Base-by-base conservation (phyloP, 2,797 vertebrate species). In the Bradypus variegatus region DNA sequence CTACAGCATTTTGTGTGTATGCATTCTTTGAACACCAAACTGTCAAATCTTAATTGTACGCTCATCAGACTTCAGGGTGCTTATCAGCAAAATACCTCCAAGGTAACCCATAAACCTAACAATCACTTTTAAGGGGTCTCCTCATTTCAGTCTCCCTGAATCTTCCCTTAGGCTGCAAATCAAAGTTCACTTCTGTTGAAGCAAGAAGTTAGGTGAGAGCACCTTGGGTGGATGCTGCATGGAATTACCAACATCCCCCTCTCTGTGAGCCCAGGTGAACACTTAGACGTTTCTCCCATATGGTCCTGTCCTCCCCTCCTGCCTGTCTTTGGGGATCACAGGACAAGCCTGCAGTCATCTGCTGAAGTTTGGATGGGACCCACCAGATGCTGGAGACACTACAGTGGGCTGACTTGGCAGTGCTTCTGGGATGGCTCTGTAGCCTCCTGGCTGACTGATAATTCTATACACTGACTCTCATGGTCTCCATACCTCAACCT, bases 401-500 rank as follows among this genome's bases (percentile, higher is more conserved):
- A 6, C 45, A 38, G 1, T 48, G 55, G 50, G 82, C 72, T 86
- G 25, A 14, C 8, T 36, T 86, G 91, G 91, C 88, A 86, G 29
- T 13, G 72, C 82, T 72, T 23, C 62, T 31, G 1, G 55, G 53
- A 36, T 3, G 41, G 62, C 36, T 87, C n/a, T 0, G 84, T 33
- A 91, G 93, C 89, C 79, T 78, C 25, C 1, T 36, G 48, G 91
- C 89, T 82, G 55, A 53, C 67, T 86, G 72, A 88, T 84, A 36
- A 65, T 84, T 90, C 88, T 58, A 3, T 76, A 81, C 58, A 69
- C 31, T 1, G 9, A 60, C n/a, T 76, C 79, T 91, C 58, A 41
- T 1, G 41, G 65, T 75, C 50, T 87, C 91, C 86, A 94, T 91
- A 93, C 60, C 86, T 84, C 69, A 77, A 58, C 69, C 81, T 73